Evolutionary conservation across 2,113 vertebrate species (phyloP).

Genomic region (Fulmarus glacialis): DNA sequence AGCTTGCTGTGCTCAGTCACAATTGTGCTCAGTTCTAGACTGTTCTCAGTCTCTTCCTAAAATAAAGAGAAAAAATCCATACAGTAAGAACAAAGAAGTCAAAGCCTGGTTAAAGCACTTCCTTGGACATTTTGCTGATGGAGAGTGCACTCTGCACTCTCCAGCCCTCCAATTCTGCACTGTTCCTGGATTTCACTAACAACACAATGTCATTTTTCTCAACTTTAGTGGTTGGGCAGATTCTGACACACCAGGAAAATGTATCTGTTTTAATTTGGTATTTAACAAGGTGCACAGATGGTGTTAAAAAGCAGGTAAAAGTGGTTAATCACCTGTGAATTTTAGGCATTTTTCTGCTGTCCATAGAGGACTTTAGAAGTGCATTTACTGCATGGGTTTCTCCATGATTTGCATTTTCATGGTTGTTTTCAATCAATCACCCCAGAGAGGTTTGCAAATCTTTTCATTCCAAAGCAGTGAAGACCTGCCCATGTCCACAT

Average conservation of each 20-base stretch:
- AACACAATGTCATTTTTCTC: slow-evolving; percentile 22
- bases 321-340: slow-evolving; percentile 72
- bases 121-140: background rate
- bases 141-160: background rate
- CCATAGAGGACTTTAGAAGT: slow-evolving; percentile 19
- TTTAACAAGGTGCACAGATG: slow-evolving; percentile 72
- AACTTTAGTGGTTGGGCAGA: background rate
- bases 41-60: background rate
- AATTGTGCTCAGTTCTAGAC: background rate
- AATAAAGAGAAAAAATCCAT: background rate
- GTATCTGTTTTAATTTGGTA: slow-evolving; percentile 60
- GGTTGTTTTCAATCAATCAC: slow-evolving; percentile 43
- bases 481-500: background rate
- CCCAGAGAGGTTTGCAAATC: background rate
- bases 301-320: slow-evolving; percentile 68
- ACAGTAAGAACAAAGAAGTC: background rate
- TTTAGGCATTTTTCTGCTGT: slow-evolving; percentile 55
- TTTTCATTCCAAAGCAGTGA: background rate
- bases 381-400: slow-evolving; percentile 15
- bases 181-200: background rate
- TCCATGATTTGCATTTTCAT: slow-evolving; percentile 49
- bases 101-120: background rate
- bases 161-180: background rate
- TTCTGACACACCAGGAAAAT: slow-evolving; percentile 42
- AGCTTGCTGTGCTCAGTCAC: background rate